Base-by-base conservation (phyloP, 1,140 invertebrate genomes). In the Zaprionus tsacasi region DNA sequence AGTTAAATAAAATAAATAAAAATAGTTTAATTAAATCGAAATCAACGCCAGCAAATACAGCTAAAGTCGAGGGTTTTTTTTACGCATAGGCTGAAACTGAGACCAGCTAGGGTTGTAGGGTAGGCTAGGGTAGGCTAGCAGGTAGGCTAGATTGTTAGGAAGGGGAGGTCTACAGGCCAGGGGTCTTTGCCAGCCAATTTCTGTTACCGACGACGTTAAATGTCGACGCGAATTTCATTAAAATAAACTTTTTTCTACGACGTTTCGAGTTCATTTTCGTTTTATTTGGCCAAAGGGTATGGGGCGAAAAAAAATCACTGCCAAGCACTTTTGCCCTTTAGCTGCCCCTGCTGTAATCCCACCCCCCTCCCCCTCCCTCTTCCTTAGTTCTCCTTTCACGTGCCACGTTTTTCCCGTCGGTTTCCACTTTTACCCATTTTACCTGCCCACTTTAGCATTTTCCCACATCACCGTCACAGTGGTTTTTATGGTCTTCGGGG, bases 191-290 rank as follows among this genome's bases (percentile, higher is more conserved):
- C 6, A 45, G n/a, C 21, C 33, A 12, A 33, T 11, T 60, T 55
- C 63, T 72, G 56, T 66, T 66, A 66, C 54, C 52, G 70, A 54
- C 65, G 70, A 72, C 83, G 70, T 88, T 81, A 87, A 87, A 87
- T 87, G 83, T 83, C 83, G 83, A 81, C 87, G 83, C 85, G 80
- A 87, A 83, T 87, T 87, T 87, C 83, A 87, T 87, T 87, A 87
- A 88, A 88, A 89, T 81, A 88, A 89, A 88, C 85, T 88, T 88
- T 88, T 87, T 88, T 83, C 85, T 70, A 83, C 83, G 75, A 69
- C 61, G 56, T 82, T 59, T 74, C 79, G 80, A 88, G 83, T 88
- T 83, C 85, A 88, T 88, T 83, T 89, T 88, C 83, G 64, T 88
- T 88, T 88, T 88, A 89, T 88, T 88, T 83, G 77, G 21, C 21